phyloP scores from a whole-genome alignment of 2,888 invertebrate species.

The Oscheius myriophilus region DNA sequence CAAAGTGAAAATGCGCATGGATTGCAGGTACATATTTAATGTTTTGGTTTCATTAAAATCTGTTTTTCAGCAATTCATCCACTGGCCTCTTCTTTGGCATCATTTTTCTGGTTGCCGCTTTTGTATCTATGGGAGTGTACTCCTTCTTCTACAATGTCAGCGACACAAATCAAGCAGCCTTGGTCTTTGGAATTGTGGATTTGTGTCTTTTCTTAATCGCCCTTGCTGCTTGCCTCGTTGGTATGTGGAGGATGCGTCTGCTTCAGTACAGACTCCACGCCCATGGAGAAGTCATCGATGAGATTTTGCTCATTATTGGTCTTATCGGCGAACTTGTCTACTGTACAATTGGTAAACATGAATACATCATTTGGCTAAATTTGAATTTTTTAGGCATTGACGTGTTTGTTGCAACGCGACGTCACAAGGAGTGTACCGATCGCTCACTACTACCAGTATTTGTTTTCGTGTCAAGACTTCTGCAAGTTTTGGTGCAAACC shows the following conservation, averaged over 20 bases:
- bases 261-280: conserved; percentile 62
- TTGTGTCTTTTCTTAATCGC: conserved; percentile 62
- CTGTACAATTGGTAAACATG: conserved; percentile 51
- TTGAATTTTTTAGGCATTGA: conserved; percentile 39
- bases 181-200: conserved; percentile 66
- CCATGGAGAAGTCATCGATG: conserved; percentile 67
- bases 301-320: conserved; percentile 66
- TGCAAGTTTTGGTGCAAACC: conserved; percentile 67
- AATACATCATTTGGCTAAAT: too few relatives aligned
- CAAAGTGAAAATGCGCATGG: conserved; percentile 63
- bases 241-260: conserved; percentile 65
- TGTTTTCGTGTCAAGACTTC: conserved; percentile 60
- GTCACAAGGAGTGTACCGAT: conserved; percentile 27
- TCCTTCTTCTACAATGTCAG: conserved; percentile 57
- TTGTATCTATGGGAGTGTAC: conserved; percentile 68
- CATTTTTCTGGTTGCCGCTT: conserved; percentile 63
- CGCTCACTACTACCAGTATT: conserved; percentile 48
- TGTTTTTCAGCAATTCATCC: conserved; percentile 61
- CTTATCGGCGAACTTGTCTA: conserved; percentile 66
- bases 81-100: conserved; percentile 67
- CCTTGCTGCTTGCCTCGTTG: conserved; percentile 59
- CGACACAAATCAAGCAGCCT: conserved; percentile 54
- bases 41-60: not conserved
- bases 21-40: conserved; percentile 57
- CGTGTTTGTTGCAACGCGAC: conserved; percentile 41